Percentiles rank a stretch among this genome's conserved stretches.
Evolutionary conservation across 2,113 vertebrate species (phyloP).

Genomic region (Scytalopus superciliaris): DNA sequence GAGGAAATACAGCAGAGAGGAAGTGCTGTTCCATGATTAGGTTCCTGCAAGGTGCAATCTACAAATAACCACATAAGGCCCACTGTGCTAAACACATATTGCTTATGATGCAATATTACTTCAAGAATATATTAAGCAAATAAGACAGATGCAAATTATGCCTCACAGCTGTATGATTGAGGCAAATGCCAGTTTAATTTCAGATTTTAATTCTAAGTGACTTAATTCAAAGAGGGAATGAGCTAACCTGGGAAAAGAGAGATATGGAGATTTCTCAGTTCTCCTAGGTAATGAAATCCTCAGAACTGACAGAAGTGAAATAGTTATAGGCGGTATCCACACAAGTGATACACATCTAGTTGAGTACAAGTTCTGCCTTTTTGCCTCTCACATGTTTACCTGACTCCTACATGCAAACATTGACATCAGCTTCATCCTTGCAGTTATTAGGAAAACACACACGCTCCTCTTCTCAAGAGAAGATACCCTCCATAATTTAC

Average conservation of each 20-base stretch:
- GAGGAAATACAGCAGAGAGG: not conserved
- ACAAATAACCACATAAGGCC: not conserved
- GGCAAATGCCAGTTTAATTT: not conserved
- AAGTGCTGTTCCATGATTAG: not conserved
- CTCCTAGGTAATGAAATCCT: not conserved
- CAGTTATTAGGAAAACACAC: not conserved
- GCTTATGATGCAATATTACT: not conserved
- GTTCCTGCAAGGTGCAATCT: not conserved
- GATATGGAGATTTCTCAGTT: not conserved
- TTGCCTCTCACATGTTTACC: not conserved
- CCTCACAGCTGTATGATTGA: not conserved
- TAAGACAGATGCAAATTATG: not conserved
- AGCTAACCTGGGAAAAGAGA: not conserved
- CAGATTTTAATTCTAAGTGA: not conserved
- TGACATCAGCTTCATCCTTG: not conserved
- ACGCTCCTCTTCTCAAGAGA: not conserved
- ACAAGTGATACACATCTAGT: rapidly evolving
- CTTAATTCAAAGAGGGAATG: not conserved
- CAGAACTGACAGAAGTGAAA: not conserved
- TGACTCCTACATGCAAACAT: not conserved
- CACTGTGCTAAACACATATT: not conserved
- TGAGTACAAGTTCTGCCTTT: not conserved
- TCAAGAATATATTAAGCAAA: not conserved
- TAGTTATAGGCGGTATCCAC: not conserved
- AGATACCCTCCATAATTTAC: not conserved